These are phyloP conservation scores for Pollimyrus isidori DNA, from an alignment of 2,113 vertebrate genomes.

Conservation along the genomic window DNA sequence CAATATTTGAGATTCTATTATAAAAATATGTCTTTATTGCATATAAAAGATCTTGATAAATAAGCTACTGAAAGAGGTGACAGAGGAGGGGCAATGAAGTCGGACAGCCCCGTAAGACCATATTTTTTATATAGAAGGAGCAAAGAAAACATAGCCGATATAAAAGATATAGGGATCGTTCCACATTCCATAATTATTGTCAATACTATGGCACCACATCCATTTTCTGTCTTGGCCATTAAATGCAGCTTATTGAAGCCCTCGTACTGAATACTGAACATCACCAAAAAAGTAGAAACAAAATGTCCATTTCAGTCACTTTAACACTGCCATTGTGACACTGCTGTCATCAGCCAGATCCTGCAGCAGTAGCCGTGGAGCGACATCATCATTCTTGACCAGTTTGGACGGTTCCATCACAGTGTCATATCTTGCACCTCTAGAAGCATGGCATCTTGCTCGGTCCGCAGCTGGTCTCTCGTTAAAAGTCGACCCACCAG, in stretches of 20 bases:
- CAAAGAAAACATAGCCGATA: not conserved
- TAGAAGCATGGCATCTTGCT: constrained; percentile 70
- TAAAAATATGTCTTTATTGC: constrained; percentile 13
- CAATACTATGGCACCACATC: not conserved
- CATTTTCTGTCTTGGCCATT: constrained; percentile 9
- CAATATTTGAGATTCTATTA: not conserved
- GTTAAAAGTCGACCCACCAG: constrained; percentile 59
- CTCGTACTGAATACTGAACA: not conserved
- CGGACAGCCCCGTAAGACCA: not conserved
- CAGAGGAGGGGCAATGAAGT: not conserved
- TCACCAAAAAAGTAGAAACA: constrained; percentile 16
- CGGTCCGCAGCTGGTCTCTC: constrained; percentile 65
- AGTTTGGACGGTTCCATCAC: constrained; percentile 34
- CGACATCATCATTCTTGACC: not conserved
- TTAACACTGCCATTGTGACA: not conserved
- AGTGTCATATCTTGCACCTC: constrained; percentile 67
- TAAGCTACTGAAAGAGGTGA: not conserved
- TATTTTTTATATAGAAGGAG: not conserved
- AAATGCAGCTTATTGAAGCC: constrained; percentile 21
- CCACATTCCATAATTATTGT: not conserved
- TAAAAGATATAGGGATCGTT: not conserved
- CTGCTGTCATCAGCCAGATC: not conserved
- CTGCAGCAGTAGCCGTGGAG: not conserved
- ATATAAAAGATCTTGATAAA: constrained; percentile 10
- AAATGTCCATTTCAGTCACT: constrained; percentile 23